Evolutionary conservation across 2,113 vertebrate genomes (phyloP), one percentile per base, ranked within the genome.

Genomic region (Myotis davidii): DNA sequence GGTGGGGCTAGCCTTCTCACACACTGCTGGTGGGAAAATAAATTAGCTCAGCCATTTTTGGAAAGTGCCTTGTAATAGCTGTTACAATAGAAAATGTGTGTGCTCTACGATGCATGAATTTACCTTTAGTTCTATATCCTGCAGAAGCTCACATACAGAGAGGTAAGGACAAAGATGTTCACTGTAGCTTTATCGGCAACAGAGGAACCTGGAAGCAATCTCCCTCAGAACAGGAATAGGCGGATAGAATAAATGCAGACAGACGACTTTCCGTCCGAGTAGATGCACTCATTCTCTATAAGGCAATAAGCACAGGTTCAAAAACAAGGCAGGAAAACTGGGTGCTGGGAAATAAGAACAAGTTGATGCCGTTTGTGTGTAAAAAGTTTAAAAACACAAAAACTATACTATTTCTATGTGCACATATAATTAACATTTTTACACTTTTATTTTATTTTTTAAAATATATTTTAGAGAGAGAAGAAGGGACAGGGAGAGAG

Each of bases 231-330:
- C 10, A 16, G 70, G 9, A 52, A 11, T 6, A 8, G 48, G 25
- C 2, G 17, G 20, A 76, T 9, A 25, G 6, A n/a, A 29, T 20
- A 45, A 61, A 32, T 32, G 42, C 32, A 54, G 5, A n/a, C 16
- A 18, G 29, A 8, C 18, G 8, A 25, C n/a, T 3, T n/a, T 29
- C 27, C 14, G 34, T 29, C 10, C 12, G 29, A 48, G 54, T 10
- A 73, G 37, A 12, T 29, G 32, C 7, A 3, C 32, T 10, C 14
- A 21, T 45, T 34, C n/a, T 39, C 27, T 3, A 17, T 0, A 3
- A 0, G 29, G 13, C 52, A 7, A 6, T 3, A 1, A 6, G 21
- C 52, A 23, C 7, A 52, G 21, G 34, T n/a, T 70, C 13, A 9
- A 83, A 69, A 84, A 52, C 27, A 27, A 61, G 52, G 42, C 14